Evolutionary conservation across 1,140 invertebrate genomes (phyloP).

Genomic region (Dolichoris vasculosae): DNA sequence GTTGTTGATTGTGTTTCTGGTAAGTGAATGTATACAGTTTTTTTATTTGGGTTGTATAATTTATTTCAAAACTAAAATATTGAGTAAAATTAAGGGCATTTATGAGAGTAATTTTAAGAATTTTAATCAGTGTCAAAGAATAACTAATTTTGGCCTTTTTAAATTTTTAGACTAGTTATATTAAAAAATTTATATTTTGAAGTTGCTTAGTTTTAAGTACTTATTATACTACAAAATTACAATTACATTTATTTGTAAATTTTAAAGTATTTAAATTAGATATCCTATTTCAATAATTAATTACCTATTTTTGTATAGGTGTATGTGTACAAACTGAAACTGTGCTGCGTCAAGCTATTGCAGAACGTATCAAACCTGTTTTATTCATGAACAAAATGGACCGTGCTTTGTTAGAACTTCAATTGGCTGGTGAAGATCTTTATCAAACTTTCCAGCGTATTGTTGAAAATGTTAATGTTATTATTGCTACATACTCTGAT

Average conservation of each 20-base stretch:
- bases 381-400: conserved; percentile 99
- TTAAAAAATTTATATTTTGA: neutral
- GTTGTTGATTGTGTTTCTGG: conserved; percentile 99
- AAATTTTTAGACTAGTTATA: neutral
- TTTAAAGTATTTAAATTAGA: too few species aligned
- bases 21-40: conserved; percentile 68
- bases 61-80: too few species aligned
- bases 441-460: conserved; percentile 99
- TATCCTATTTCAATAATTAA: neutral
- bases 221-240: too few species aligned
- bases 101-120: too few species aligned
- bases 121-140: too few species aligned
- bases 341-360: conserved; percentile 98
- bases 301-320: conserved; percentile 77
- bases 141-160: too few species aligned
- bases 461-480: conserved; percentile 99
- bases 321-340: conserved; percentile 99
- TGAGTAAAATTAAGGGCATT: too few species aligned
- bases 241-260: too few species aligned
- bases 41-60: too few species aligned
- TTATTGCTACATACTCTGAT: conserved; percentile 99
- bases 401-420: conserved; percentile 95
- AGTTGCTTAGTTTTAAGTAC: too few species aligned
- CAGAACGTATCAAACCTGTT: conserved; percentile 98
- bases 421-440: conserved; percentile 96